phyloP scores from a whole-genome alignment of 2,797 vertebrate genomes.

The Lepus townsendii region DNA sequence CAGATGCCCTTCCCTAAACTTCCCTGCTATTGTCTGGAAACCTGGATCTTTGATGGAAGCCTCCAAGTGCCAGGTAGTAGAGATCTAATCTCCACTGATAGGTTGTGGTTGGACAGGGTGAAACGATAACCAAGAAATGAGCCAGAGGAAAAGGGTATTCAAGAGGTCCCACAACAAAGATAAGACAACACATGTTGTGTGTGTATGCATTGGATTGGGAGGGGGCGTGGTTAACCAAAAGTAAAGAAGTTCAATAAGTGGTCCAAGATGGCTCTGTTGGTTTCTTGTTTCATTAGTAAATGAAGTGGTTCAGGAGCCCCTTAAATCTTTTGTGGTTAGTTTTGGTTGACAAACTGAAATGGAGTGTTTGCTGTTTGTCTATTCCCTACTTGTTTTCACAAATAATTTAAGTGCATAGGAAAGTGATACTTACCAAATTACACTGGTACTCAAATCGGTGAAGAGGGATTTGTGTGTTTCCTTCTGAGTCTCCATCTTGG shows the following conservation, averaged over 20 bases:
- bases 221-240: neutral
- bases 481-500: neutral
- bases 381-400: slow-evolving; percentile 40
- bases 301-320: neutral
- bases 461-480: neutral
- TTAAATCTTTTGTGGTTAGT: slow-evolving; percentile 28
- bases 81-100: neutral
- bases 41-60: neutral
- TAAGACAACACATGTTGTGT: too few relatives aligned
- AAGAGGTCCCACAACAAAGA: neutral
- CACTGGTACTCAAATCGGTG: neutral
- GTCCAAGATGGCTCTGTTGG: slow-evolving; percentile 2
- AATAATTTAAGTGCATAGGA: slow-evolving; percentile 35
- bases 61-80: neutral
- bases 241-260: neutral
- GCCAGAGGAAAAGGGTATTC: neutral
- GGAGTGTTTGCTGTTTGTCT: neutral
- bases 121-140: neutral
- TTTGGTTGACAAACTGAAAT: slow-evolving; percentile 47
- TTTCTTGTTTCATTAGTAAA: slow-evolving; percentile 25
- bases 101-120: neutral
- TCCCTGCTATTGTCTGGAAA: neutral
- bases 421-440: neutral
- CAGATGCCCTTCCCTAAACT: too few relatives aligned
- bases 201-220: too few relatives aligned